These are phyloP conservation scores for Parauchenoglanis ngamensis DNA, from an alignment of 2,797 vertebrate species.

Conservation along the genomic window DNA sequence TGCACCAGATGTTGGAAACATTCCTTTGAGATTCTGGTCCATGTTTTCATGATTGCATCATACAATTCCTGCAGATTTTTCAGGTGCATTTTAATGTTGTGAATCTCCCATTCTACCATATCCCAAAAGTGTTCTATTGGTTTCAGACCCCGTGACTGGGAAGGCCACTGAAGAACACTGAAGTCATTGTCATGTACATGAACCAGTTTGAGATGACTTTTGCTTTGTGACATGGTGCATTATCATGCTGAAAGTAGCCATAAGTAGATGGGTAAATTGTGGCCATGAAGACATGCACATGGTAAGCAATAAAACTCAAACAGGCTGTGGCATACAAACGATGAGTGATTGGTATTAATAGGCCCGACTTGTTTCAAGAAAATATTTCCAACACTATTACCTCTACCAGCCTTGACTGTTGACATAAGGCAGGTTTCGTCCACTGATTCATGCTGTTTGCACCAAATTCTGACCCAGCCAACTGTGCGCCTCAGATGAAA, in stretches of 20 bases:
- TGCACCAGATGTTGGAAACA: background rate
- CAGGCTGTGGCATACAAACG: background rate
- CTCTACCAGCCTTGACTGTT: background rate
- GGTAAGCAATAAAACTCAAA: background rate
- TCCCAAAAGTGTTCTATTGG: too few relatives aligned
- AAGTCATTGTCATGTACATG: background rate
- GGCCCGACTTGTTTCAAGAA: background rate
- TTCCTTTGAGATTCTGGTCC: background rate
- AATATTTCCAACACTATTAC: background rate
- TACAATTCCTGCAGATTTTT: background rate
- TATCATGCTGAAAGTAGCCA: too few relatives aligned
- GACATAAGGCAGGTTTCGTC: background rate
- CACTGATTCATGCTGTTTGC: background rate
- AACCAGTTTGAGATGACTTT: background rate
- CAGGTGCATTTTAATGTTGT: background rate
- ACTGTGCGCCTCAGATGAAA: background rate
- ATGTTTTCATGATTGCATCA: background rate
- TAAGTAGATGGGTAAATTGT: too few relatives aligned
- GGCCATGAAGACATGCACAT: too few relatives aligned
- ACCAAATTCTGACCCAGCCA: background rate
- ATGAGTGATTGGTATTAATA: background rate
- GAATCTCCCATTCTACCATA: too few relatives aligned
- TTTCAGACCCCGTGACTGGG: too few relatives aligned
- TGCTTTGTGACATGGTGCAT: background rate
- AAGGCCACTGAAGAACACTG: too few relatives aligned